Evolutionary conservation across 2,888 invertebrate genomes (phyloP).

Genomic region (Koerneria pararmatus): DNA sequence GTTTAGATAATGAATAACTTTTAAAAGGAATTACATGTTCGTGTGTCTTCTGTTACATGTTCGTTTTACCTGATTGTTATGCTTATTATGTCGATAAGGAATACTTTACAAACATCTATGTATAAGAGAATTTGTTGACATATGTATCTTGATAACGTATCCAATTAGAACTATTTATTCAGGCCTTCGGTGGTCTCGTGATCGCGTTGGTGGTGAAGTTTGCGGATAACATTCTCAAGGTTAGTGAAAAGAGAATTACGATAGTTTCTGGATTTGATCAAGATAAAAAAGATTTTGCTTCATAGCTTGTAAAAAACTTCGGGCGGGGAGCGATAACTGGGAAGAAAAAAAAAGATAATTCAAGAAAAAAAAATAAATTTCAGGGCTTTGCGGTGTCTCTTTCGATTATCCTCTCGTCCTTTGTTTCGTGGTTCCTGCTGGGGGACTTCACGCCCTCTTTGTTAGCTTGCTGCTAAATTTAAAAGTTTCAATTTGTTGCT

Average conservation of each 20-base stretch:
- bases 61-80: too few species aligned
- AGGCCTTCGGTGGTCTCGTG: slow-evolving; percentile 65
- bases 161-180: slow-evolving; percentile 17
- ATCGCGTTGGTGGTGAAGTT: slow-evolving; percentile 66
- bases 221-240: slow-evolving; percentile 66
- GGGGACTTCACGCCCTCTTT: slow-evolving; percentile 62
- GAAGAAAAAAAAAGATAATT: too few species aligned
- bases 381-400: slow-evolving; percentile 65
- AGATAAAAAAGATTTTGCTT: too few species aligned
- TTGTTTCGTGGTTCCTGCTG: slow-evolving; percentile 63
- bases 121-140: background rate
- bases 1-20: background rate
- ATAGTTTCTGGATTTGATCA: too few species aligned
- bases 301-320: too few species aligned
- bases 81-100: too few species aligned
- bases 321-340: too few species aligned
- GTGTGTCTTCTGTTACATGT: too few species aligned
- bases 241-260: too few species aligned
- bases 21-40: too few species aligned
- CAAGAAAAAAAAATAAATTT: background rate
- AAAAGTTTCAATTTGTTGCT: background rate
- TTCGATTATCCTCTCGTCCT: slow-evolving; percentile 64
- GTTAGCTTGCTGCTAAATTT: slow-evolving; percentile 43
- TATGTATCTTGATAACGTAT: background rate
- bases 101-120: background rate